Evolutionary conservation across 2,797 vertebrate species (phyloP).

Genomic region (Bryconaethiops microstoma): DNA sequence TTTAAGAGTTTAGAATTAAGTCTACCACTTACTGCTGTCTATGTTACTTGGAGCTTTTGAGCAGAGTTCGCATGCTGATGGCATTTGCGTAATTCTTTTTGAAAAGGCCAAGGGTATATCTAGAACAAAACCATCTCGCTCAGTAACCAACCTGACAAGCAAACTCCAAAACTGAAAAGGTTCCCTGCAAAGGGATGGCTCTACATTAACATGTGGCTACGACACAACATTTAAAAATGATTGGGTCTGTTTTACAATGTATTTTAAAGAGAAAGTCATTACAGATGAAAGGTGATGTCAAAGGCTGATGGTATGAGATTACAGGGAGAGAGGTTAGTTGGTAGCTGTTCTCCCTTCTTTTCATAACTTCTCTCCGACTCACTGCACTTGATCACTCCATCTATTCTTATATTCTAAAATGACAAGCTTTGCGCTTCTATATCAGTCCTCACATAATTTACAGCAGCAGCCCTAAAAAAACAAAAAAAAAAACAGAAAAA

Average conservation of each 20-base stretch:
- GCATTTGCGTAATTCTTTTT: slow-evolving; percentile 68
- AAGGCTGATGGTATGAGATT: background rate
- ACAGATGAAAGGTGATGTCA: slow-evolving; percentile 1
- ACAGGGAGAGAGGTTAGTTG: slow-evolving; percentile 22
- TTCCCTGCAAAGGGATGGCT: background rate
- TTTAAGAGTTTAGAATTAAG: slow-evolving; percentile 58
- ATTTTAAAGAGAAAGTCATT: background rate
- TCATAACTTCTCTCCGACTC: slow-evolving; percentile 12
- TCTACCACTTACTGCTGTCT: slow-evolving; percentile 67
- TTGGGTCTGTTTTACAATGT: no score
- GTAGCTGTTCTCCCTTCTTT: background rate
- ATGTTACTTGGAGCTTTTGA: slow-evolving; percentile 66
- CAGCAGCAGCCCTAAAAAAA: background rate
- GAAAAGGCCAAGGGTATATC: slow-evolving; percentile 57
- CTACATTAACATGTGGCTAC: slow-evolving; percentile 22
- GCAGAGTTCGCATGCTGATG: slow-evolving; percentile 71
- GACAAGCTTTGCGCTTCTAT: slow-evolving; percentile 21
- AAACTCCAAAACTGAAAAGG: slow-evolving; percentile 61
- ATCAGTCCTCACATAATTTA: background rate
- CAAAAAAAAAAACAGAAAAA: background rate
- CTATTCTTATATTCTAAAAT: slow-evolving; percentile 14
- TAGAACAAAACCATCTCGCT: slow-evolving; percentile 61
- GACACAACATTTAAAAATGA: slow-evolving; percentile 30
- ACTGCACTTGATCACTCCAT: slow-evolving; percentile 13
- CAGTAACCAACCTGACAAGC: slow-evolving; percentile 62